phyloP scores from a whole-genome alignment of 2,113 vertebrate genomes.

The Sorex araneus region DNA sequence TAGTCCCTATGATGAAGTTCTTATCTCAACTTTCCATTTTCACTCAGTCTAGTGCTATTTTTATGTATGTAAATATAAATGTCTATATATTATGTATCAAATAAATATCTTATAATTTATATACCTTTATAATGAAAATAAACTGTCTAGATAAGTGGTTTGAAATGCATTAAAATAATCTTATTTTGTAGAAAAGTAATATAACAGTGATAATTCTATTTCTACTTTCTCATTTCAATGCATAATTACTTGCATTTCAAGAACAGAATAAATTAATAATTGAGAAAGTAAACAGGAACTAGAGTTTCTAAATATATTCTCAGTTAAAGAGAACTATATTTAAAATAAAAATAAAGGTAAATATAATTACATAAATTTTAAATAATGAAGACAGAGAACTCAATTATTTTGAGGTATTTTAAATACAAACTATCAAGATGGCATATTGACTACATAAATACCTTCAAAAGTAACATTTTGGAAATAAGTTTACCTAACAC shows the following conservation, averaged over 20 bases:
- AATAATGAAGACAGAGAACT: neutral
- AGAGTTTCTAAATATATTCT: slow-evolving; percentile 13
- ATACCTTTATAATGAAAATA: neutral
- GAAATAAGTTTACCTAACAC: neutral
- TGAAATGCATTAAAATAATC: neutral
- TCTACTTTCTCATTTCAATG: neutral
- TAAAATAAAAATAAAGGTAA: neutral
- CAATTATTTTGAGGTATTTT: slow-evolving; percentile 2
- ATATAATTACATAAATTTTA: neutral
- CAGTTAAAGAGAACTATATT: neutral
- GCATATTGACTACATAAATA: neutral
- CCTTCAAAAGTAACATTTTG: neutral
- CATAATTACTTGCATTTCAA: slow-evolving; percentile 1
- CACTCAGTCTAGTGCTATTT: neutral
- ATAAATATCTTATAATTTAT: neutral
- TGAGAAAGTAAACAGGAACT: neutral
- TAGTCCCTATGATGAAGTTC: neutral
- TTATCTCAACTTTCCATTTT: neutral
- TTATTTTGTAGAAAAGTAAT: slow-evolving; percentile 19
- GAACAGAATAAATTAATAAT: neutral
- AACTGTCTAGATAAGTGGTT: neutral
- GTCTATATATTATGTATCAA: neutral
- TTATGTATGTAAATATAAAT: neutral
- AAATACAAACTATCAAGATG: neutral
- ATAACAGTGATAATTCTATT: neutral